phyloP scores from a whole-genome alignment of 2,797 vertebrate species.

The Syngnathus acus region DNA sequence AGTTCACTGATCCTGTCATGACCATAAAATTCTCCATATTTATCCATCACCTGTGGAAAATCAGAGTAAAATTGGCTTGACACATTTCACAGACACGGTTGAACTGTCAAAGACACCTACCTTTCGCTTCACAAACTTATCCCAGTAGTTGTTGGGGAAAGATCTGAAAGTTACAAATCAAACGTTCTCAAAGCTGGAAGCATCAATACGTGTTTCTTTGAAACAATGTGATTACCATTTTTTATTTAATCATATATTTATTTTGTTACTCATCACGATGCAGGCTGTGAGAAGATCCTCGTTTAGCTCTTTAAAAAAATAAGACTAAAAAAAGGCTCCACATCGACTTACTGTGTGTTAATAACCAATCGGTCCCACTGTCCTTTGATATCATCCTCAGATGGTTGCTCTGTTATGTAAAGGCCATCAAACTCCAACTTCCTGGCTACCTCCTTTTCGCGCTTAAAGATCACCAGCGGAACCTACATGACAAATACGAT shows the following conservation, averaged over 20 bases:
- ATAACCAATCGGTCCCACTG: slow-evolving; percentile 91
- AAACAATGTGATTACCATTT: too few species aligned
- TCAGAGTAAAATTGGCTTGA: not conserved
- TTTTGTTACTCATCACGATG: too few species aligned
- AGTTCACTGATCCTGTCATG: slow-evolving; percentile 84
- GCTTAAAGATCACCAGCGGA: slow-evolving; percentile 87
- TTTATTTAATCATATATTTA: too few species aligned
- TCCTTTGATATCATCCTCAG: slow-evolving; percentile 90
- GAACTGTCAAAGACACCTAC: slow-evolving; percentile 53
- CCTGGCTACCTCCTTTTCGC: slow-evolving; percentile 88
- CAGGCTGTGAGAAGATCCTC: not conserved
- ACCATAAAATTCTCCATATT: slow-evolving; percentile 89
- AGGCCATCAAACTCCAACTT: slow-evolving; percentile 90
- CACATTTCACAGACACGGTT: not conserved
- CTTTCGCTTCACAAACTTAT: slow-evolving; percentile 98
- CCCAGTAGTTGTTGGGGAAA: slow-evolving; percentile 97
- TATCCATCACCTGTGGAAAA: slow-evolving; percentile 83
- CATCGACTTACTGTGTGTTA: slow-evolving; percentile 87
- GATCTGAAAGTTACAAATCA: slow-evolving; percentile 63
- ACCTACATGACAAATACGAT: slow-evolving; percentile 60
- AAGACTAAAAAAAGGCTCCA: not conserved
- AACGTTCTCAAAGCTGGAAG: not conserved
- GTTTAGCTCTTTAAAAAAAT: not conserved
- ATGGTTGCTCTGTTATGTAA: slow-evolving; percentile 89
- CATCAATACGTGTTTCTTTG: too few species aligned